Conservation (phyloP, 2,888 invertebrate genomes). For the Parnassius orleans region DNA sequence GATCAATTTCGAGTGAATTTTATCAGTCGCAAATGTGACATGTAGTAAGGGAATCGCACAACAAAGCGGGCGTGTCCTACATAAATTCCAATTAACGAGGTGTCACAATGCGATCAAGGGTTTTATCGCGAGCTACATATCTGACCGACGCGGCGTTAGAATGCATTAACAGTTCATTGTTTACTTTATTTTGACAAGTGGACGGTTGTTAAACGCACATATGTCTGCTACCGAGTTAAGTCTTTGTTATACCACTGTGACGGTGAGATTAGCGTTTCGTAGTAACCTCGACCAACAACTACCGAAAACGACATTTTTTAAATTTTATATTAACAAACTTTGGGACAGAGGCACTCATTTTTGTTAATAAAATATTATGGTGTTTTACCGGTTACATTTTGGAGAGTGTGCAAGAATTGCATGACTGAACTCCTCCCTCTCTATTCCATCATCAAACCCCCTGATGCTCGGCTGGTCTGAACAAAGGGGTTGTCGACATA, state of each 20-base stretch:
- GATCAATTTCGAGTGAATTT: neutral
- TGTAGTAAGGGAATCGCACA: slow-evolving; percentile 11
- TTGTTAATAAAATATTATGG: no score
- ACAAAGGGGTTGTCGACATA: no score
- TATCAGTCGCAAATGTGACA: neutral
- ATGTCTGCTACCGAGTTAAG: slow-evolving; percentile 19
- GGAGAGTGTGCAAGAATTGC: no score
- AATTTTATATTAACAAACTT: neutral
- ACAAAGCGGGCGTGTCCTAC: slow-evolving; percentile 48
- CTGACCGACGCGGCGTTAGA: slow-evolving; percentile 30
- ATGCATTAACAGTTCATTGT: slow-evolving; percentile 54
- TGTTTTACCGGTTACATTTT: no score
- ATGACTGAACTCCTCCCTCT: no score
- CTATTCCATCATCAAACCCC: no score
- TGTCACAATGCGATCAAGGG: slow-evolving; percentile 46
- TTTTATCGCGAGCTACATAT: slow-evolving; percentile 32
- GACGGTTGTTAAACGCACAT: slow-evolving; percentile 26
- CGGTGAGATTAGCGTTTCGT: neutral
- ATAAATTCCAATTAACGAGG: slow-evolving; percentile 77
- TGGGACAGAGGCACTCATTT: no score
- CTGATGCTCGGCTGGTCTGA: no score
- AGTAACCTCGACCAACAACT: neutral
- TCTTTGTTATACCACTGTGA: slow-evolving; percentile 37
- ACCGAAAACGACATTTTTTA: neutral
- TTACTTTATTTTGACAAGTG: slow-evolving; percentile 54